phyloP scores from a whole-genome alignment of 64 coral and sea anemone genomes.

The Porites lutea region DNA sequence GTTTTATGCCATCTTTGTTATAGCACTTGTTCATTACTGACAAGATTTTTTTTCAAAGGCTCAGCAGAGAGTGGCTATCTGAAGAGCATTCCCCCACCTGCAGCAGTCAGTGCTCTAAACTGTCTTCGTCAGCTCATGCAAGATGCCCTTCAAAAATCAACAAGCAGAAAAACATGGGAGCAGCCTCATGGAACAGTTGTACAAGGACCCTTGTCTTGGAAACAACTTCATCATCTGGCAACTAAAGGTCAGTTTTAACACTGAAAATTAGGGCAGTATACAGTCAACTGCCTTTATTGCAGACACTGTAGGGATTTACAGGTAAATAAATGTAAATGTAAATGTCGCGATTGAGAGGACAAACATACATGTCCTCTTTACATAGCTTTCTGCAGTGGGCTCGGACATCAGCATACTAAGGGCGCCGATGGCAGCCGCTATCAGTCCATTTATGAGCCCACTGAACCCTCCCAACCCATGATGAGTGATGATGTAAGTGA shows the following conservation, averaged over 20 bases:
- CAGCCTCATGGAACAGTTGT: conserved; percentile 94
- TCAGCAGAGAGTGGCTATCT: conserved; percentile 27
- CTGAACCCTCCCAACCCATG: no score
- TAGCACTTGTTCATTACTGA: background rate
- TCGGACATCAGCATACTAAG: no score
- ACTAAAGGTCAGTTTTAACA: conserved; percentile 67
- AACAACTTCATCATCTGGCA: conserved; percentile 89
- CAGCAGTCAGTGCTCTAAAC: conserved; percentile 71
- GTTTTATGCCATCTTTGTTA: no score
- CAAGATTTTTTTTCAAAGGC: background rate
- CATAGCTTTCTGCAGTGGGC: no score
- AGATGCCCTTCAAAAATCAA: conserved; percentile 96
- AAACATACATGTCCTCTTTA: no score
- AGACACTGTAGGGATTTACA: no score
- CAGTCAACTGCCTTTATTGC: background rate
- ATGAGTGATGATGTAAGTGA: no score
- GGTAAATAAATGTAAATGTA: no score
- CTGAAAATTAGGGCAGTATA: background rate
- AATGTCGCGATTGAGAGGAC: no score
- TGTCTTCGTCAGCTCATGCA: conserved; percentile 83
- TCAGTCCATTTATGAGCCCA: no score
- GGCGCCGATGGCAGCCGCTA: no score
- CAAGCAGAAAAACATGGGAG: conserved; percentile 96
- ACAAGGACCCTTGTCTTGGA: conserved; percentile 97
- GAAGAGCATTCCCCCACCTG: conserved; percentile 15